phyloP scores from a whole-genome alignment of 1,140 invertebrate genomes.

The Vanessa tameamea region DNA sequence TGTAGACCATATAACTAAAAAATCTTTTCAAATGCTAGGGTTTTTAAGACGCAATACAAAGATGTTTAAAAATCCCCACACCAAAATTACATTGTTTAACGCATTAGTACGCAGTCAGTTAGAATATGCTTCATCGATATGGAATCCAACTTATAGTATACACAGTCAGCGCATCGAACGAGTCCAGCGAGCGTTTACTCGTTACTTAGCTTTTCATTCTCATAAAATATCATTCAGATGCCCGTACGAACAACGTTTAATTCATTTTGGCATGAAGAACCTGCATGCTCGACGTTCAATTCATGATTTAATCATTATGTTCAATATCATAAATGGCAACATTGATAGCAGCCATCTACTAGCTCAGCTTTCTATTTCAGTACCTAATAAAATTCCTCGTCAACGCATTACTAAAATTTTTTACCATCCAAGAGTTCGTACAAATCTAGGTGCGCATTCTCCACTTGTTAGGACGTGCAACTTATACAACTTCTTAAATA shows the following conservation, averaged over 20 bases:
- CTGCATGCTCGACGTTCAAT: slow-evolving; percentile 15
- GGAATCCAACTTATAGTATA: slow-evolving; percentile 18
- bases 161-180: slow-evolving; percentile 23
- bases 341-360: not conserved
- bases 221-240: slow-evolving; percentile 21
- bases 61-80: not conserved
- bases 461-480: slow-evolving; percentile 13
- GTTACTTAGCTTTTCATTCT: slow-evolving; percentile 18
- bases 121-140: slow-evolving; percentile 25
- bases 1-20: not conserved
- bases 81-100: slow-evolving; percentile 25
- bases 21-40: slow-evolving; percentile 1
- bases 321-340: too few relatives aligned
- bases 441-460: slow-evolving; percentile 11
- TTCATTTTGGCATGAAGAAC: slow-evolving; percentile 16
- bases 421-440: not conserved
- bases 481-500: slow-evolving; percentile 5
- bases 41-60: too few relatives aligned
- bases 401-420: slow-evolving; percentile 9
- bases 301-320: slow-evolving; percentile 2
- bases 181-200: slow-evolving; percentile 16
- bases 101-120: slow-evolving; percentile 27
- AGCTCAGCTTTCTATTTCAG: not conserved
- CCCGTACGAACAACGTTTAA: slow-evolving; percentile 25
- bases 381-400: slow-evolving; percentile 15